Percentiles rank a stretch among this genome's conserved stretches.
phyloP scores from a whole-genome alignment of 2,888 invertebrate genomes.

The Metellina segmentata region DNA sequence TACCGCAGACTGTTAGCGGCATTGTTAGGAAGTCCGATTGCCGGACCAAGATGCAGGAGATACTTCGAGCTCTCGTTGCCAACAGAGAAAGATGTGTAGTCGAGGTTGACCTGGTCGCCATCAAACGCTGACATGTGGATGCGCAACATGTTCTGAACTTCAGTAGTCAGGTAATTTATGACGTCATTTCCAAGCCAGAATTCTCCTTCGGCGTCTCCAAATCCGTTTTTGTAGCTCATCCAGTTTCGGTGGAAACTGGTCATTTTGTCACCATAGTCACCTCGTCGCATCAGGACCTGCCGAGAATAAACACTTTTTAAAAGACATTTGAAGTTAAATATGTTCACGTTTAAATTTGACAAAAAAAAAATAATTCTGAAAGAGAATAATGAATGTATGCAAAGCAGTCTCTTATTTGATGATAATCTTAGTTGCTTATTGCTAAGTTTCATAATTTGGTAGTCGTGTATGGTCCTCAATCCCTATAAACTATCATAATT shows the following conservation, averaged over 20 bases:
- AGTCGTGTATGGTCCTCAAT: no score
- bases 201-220: slow-evolving; percentile 77
- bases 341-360: no score
- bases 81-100: slow-evolving; percentile 79
- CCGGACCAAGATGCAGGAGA: slow-evolving; percentile 81
- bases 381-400: background rate
- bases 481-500: no score
- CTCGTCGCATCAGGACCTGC: slow-evolving; percentile 80
- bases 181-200: slow-evolving; percentile 77
- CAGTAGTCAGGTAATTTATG: slow-evolving; percentile 77
- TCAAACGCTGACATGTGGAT: slow-evolving; percentile 81
- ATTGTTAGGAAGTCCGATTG: background rate
- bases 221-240: slow-evolving; percentile 77
- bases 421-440: no score
- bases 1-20: slow-evolving; percentile 78
- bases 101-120: slow-evolving; percentile 79
- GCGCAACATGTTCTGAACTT: slow-evolving; percentile 78
- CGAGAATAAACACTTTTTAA: slow-evolving; percentile 27
- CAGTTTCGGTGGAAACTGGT: slow-evolving; percentile 78
- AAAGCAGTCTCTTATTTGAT: no score
- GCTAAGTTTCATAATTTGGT: no score
- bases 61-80: slow-evolving; percentile 78
- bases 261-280: slow-evolving; percentile 79
- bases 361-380: background rate
- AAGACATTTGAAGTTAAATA: background rate